These are phyloP conservation scores for Drosophila neutralis DNA, from an alignment of 2,888 invertebrate genomes.

Conservation along the genomic window DNA sequence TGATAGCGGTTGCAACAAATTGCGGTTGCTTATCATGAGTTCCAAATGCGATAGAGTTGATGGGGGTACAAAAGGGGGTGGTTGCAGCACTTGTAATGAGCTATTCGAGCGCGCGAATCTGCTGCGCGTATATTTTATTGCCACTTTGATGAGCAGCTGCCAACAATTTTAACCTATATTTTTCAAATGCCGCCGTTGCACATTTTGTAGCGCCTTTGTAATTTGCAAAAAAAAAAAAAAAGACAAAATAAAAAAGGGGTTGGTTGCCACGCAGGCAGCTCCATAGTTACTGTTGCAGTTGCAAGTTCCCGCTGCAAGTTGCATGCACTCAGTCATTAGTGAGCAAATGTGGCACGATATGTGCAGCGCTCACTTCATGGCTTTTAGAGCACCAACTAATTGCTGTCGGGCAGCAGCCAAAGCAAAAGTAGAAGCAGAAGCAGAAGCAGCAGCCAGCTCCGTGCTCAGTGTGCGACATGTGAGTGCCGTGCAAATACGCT, in stretches of 20 bases:
- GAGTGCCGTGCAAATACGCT: slow-evolving; percentile 73
- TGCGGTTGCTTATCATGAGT: slow-evolving; percentile 43
- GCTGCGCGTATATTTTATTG: slow-evolving; percentile 73
- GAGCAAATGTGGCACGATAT: slow-evolving; percentile 41
- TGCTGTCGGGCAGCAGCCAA: slow-evolving; percentile 29
- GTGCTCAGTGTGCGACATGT: slow-evolving; percentile 30
- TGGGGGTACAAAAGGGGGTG: not conserved
- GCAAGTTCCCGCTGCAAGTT: slow-evolving; percentile 43
- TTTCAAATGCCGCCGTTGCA: slow-evolving; percentile 36
- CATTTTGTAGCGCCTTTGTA: slow-evolving; percentile 46
- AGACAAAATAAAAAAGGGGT: not conserved
- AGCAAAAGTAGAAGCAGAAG: slow-evolving; percentile 1
- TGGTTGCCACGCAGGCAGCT: not conserved
- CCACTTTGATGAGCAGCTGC: slow-evolving; percentile 71
- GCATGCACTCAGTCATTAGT: slow-evolving; percentile 58
- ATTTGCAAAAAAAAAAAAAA: slow-evolving; percentile 39
- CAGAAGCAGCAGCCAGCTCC: slow-evolving; percentile 25
- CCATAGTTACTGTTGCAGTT: slow-evolving; percentile 9
- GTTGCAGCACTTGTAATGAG: slow-evolving; percentile 49
- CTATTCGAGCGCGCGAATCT: slow-evolving; percentile 54
- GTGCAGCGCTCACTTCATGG: slow-evolving; percentile 57
- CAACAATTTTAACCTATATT: slow-evolving; percentile 49
- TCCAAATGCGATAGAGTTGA: slow-evolving; percentile 20
- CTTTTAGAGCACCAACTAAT: slow-evolving; percentile 69
- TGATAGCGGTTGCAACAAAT: slow-evolving; percentile 34